Base-by-base conservation (phyloP, 2,888 invertebrate species). In the Cerastis rubricosa region DNA sequence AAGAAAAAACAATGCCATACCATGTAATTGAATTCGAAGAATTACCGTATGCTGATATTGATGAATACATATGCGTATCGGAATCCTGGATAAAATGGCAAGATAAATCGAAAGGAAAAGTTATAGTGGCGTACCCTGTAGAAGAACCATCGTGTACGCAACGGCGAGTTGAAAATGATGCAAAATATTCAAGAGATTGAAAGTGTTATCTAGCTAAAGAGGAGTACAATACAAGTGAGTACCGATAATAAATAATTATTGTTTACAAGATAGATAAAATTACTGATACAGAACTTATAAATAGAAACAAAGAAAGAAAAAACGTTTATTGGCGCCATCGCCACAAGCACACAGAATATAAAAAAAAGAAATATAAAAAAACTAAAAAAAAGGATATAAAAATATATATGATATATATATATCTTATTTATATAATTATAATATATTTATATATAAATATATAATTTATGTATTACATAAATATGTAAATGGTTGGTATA, bases 11-110 rank as follows among this genome's bases (percentile, higher is more conserved):
- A 61, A 61, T 63, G 61, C 3, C 29, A 3, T 63, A 63, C 35
- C 35, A 22, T 35, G 35, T 63, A 0, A 63, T 63, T 63, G 8
- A 35, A 63, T 63, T 63, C 22, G 5, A 63, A 63, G 61, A 63
- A 40, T 35, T 63, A 35, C 61, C 61, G 35, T 63, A 63, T 63
- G 6, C 35, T 9, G 35, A 63, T 63, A 63, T 63, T 63, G 61
- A 63, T 22, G 22, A 63, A 11, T 63, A 63, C 25, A 8, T 63
- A 22, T 40, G 61, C 9, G 61, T 63, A 22, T 35, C 61, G 11
- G 35, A 5, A 11, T 35, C 61, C 61, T 63, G 61, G 61, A 63
- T 63, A 40, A 63, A 63, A 63, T 63, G 61, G 61, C 35, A 35
- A 22, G 22, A 35, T 22, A 11, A 35, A 63, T 5, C 11, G 22